Evolutionary conservation across 2,113 vertebrate genomes (phyloP), one percentile per base, ranked within the genome.

Genomic region (Murina feae): DNA sequence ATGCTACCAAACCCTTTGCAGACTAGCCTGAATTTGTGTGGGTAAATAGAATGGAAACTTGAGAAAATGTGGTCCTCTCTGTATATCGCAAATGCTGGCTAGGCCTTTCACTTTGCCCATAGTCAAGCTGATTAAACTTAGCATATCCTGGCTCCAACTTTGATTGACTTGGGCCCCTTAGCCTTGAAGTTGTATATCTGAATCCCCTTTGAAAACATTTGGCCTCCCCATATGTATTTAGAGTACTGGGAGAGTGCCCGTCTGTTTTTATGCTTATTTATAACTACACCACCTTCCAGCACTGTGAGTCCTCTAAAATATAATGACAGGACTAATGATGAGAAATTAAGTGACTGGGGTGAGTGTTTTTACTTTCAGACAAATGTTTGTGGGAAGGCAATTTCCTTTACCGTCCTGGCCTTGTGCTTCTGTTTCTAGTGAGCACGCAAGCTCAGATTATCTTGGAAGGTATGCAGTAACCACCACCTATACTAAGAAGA

Each of bases 231-330:
- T 35, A 21, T 53, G 37, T 55, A 69, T 91, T 68, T 72, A 44
- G 25, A 92, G 37, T 39, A 21, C 16, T 60, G 75, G 39, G 63
- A 83, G 51, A 78, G 20, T 42, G 90, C 66, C 30, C 53, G 47
- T 95, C 87, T 95, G 79, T 79, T 91, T 91, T 91, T 66, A 55
- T 84, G 71, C 65, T 96, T 78, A 76, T 95, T 93, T 89, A n/a
- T 91, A 93, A 84, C 86, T 86, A 49, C 0, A 71, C 49, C 86
- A 94, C 75, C 87, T 95, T 93, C 95, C 71, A 93, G 80, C 71
- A 60, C 51, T 72, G 35, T 63, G 90, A 86, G 84, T 68, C 86
- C 79, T 89, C 89, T 89, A 90, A 92, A 90, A 93, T 94, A 83
- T 65, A 92, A 90, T 44, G 65, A 66, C 65, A 80, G 80, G 95